Base-by-base conservation (phyloP, 2,113 vertebrate genomes). In the Psephotus haematonotus region DNA sequence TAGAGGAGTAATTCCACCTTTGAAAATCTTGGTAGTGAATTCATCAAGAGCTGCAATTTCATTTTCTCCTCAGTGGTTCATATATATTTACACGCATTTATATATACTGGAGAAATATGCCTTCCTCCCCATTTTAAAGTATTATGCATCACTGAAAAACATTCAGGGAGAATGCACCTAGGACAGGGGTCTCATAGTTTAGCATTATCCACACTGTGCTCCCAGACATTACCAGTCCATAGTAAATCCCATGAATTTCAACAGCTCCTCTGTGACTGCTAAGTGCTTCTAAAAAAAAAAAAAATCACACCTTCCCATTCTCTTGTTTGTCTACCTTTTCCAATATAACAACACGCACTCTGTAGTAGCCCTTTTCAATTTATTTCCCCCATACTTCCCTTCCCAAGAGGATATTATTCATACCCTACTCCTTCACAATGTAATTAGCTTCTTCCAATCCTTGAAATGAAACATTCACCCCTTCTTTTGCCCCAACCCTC, bases 271-370 rank as follows among this genome's bases (percentile, higher is more conserved):
- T 25, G 23, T 84, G 37, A 65, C 37, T 49, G 37, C 50, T 71
- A 92, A 95, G 95, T 70, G 72, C 72, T 92, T 82, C 76, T 62
- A 77, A 43, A 86, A 87, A 88, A 55, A 43, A 82, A 82, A 88
- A 53, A 53, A 53, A 94, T 88, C 64, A 55, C 77, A 92, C 62
- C 72, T 89, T 75, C 62, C 64, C 80, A 55, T 91, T 72, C 55
- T 92, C 80, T 86, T 88, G 37, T 86, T 67, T 4, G 9, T 44
- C 60, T 63, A 43, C 88, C n/a, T 90, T 85, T 46, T 46, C 78
- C 50, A 90, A 8, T 33, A 81, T 46, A 69, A 88, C 62, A 88
- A 81, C 55, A 67, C 29, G 39, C 35, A 47, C 35, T 70, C 68
- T 55, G 6, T 39, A 86, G 86, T 33, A 83, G 33, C 37, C 74